These are phyloP conservation scores for Apostichopus leukothele DNA, from an alignment of 53 echinoderm and acorn worm genomes.

Conservation along the genomic window DNA sequence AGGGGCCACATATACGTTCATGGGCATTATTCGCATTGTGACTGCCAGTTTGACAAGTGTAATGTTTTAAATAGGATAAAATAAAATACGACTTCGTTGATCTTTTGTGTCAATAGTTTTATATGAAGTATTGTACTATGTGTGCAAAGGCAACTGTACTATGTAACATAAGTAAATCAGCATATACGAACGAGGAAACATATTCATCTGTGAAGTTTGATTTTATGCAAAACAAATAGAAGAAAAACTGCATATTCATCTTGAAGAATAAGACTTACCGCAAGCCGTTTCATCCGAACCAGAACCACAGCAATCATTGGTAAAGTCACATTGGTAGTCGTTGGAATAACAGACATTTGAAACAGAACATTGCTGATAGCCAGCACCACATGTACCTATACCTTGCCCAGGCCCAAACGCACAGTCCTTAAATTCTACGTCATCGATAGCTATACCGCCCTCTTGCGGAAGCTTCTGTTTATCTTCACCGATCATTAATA, in stretches of 20 bases:
- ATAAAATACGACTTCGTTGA: too few species aligned
- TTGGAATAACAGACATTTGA: conserved; percentile 1
- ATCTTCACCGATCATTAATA: conserved; percentile 25
- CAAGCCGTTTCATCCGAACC: conserved; percentile 3
- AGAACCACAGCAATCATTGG: conserved; percentile 25
- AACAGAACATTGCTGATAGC: not conserved
- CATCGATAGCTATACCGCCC: conserved; percentile 57
- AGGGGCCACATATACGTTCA: too few species aligned
- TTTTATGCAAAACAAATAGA: too few species aligned
- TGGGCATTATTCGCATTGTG: too few species aligned
- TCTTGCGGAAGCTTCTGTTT: not conserved
- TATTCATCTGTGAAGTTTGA: too few species aligned
- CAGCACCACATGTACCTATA: not conserved
- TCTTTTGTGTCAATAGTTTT: too few species aligned
- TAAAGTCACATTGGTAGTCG: conserved; percentile 20
- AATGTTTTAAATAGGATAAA: too few species aligned
- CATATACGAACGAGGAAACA: too few species aligned
- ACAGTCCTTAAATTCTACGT: conserved; percentile 52
- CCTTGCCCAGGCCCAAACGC: conserved; percentile 16
- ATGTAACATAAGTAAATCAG: too few species aligned
- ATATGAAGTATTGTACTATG: not conserved
- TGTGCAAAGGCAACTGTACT: too few species aligned
- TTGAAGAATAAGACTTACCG: conserved; percentile 21
- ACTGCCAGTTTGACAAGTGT: too few species aligned
- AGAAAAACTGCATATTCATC: too few species aligned